Evolutionary conservation across 2,797 vertebrate genomes (phyloP).

Genomic region (Gastrophryne carolinensis): DNA sequence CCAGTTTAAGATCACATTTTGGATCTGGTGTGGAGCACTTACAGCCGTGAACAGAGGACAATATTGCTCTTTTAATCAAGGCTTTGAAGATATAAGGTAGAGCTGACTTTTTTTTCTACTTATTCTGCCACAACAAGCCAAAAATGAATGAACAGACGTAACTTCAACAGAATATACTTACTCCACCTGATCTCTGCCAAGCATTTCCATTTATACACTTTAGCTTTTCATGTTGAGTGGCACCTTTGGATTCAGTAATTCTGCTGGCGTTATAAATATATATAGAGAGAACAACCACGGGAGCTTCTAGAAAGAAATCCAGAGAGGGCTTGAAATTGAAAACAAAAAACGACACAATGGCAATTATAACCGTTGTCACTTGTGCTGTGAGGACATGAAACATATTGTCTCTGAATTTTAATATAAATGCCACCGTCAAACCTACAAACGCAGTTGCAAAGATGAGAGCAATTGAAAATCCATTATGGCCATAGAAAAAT

Average conservation of each 20-base stretch:
- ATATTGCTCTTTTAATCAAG: no score
- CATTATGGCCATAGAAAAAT: constrained; percentile 92
- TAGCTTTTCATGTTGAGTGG: constrained; percentile 77
- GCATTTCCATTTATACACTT: constrained; percentile 80
- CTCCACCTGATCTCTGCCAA: constrained; percentile 88
- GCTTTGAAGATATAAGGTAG: no score
- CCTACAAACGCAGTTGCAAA: constrained; percentile 88
- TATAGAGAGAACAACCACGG: constrained; percentile 88
- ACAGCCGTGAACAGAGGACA: no score
- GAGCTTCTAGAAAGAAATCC: constrained; percentile 93
- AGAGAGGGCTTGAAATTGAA: constrained; percentile 90
- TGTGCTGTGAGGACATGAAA: constrained; percentile 95
- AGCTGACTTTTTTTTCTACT: no score
- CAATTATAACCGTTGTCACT: constrained; percentile 90
- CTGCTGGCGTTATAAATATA: constrained; percentile 90
- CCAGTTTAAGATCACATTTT: no score
- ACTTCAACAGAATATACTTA: constrained; percentile 65
- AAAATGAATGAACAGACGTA: no score
- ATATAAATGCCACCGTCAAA: constrained; percentile 93
- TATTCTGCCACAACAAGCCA: no score
- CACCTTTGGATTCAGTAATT: constrained; percentile 69
- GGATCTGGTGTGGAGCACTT: no score
- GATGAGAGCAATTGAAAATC: constrained; percentile 84
- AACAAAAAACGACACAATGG: constrained; percentile 82
- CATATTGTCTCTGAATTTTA: constrained; percentile 98